These are phyloP conservation scores for Peromyscus maniculatus DNA, from an alignment of 2,113 vertebrate species.

Conservation along the genomic window DNA sequence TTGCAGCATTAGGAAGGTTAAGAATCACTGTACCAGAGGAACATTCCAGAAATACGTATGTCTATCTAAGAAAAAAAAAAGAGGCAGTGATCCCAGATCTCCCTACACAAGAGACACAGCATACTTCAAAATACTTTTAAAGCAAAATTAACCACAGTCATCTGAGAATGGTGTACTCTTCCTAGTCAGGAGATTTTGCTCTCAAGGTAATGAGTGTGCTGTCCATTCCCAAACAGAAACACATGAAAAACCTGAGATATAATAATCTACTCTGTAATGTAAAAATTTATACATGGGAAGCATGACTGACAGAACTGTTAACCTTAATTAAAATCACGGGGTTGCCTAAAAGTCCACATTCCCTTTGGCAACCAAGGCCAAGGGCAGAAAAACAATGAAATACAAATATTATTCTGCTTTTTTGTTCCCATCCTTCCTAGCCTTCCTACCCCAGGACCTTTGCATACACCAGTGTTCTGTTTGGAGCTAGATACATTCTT, in stretches of 20 bases:
- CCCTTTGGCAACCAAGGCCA: background rate
- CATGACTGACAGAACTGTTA: background rate
- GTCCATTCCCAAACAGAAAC: background rate
- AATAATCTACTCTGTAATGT: background rate
- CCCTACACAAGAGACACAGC: background rate
- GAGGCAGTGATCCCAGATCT: background rate
- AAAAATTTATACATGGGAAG: background rate
- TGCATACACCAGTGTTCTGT: background rate
- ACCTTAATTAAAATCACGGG: slow-evolving; percentile 15
- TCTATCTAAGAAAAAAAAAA: background rate
- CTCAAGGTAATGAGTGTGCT: background rate
- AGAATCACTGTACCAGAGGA: background rate
- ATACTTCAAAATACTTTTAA: background rate
- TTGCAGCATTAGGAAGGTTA: too few relatives aligned
- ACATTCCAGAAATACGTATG: background rate
- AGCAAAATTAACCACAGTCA: background rate
- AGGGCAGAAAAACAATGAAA: background rate
- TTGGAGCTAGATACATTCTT: background rate
- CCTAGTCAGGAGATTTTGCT: background rate
- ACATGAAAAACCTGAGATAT: background rate
- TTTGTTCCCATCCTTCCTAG: background rate
- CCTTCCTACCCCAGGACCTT: background rate
- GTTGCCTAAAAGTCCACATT: background rate
- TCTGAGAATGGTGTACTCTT: background rate
- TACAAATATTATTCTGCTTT: background rate